Evolutionary conservation across 2,797 vertebrate genomes (phyloP).

Genomic region (Sebastes cheni): DNA sequence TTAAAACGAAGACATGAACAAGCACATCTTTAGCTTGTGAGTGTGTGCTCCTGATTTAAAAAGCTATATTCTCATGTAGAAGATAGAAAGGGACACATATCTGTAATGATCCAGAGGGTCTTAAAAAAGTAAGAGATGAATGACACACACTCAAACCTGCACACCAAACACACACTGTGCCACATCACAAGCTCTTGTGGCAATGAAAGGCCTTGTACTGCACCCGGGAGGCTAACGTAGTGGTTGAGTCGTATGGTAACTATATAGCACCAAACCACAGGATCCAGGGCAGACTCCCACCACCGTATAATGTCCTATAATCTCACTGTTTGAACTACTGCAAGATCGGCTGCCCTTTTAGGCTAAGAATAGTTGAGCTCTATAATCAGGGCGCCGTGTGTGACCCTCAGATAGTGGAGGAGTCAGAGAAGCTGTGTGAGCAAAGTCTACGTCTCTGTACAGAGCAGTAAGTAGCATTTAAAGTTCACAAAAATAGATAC

Average conservation of each 20-base stretch:
- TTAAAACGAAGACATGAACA: neutral
- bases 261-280: conserved; percentile 47
- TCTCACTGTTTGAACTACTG: conserved; percentile 52
- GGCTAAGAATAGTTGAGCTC: conserved; percentile 68
- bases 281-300: conserved; percentile 26
- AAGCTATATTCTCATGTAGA: neutral
- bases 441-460: neutral
- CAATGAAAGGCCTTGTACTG: conserved; percentile 26
- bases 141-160: neutral
- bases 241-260: conserved; percentile 32
- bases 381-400: conserved; percentile 65
- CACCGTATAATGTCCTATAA: conserved; percentile 56
- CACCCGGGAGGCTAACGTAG: neutral
- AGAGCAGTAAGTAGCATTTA: conserved; percentile 41
- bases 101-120: neutral
- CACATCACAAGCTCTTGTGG: conserved; percentile 23
- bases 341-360: conserved; percentile 8
- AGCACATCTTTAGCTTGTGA: neutral
- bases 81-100: fast-evolving
- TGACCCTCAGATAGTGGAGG: conserved; percentile 22
- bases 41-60: neutral
- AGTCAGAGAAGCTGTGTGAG: neutral
- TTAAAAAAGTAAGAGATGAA: neutral
- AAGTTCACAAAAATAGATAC: conserved; percentile 33
- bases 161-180: neutral